Percentiles rank a stretch among this genome's conserved stretches.
Conservation (phyloP, 2,113 vertebrate genomes). For the Paedocypris sp. region DNA sequence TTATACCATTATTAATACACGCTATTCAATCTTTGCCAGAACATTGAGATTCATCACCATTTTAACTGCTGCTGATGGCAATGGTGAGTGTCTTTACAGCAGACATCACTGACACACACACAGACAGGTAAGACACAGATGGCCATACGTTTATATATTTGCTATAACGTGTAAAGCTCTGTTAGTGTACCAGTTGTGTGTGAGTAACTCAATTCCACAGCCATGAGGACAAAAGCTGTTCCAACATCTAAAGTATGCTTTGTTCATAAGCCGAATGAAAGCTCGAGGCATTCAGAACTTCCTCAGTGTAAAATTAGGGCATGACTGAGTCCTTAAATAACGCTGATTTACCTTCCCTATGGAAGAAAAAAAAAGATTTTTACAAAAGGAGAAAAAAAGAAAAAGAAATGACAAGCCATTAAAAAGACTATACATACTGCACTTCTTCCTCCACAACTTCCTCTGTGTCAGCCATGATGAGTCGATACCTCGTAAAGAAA, state of each 20-base stretch:
- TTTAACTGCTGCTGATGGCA: background rate
- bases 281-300: background rate
- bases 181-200: background rate
- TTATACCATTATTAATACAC: too few species aligned
- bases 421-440: constrained; percentile 38
- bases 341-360: constrained; percentile 48
- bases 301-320: background rate
- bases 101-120: too few species aligned
- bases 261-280: background rate
- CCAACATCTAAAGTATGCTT: background rate
- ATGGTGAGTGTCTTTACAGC: background rate
- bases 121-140: too few species aligned
- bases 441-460: constrained; percentile 39
- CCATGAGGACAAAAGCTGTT: background rate
- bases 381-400: constrained; percentile 4
- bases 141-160: too few species aligned
- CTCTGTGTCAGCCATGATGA: constrained; percentile 45
- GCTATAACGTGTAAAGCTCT: too few species aligned
- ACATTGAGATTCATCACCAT: constrained; percentile 33
- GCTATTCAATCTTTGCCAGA: constrained; percentile 21
- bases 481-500: constrained; percentile 22
- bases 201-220: background rate
- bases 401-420: background rate
- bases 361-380: constrained; percentile 27
- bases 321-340: background rate